Percentiles rank a stretch among this genome's conserved stretches.
These are phyloP conservation scores for Cnemophilus loriae DNA, from an alignment of 2,113 vertebrate genomes.

Conservation along the genomic window DNA sequence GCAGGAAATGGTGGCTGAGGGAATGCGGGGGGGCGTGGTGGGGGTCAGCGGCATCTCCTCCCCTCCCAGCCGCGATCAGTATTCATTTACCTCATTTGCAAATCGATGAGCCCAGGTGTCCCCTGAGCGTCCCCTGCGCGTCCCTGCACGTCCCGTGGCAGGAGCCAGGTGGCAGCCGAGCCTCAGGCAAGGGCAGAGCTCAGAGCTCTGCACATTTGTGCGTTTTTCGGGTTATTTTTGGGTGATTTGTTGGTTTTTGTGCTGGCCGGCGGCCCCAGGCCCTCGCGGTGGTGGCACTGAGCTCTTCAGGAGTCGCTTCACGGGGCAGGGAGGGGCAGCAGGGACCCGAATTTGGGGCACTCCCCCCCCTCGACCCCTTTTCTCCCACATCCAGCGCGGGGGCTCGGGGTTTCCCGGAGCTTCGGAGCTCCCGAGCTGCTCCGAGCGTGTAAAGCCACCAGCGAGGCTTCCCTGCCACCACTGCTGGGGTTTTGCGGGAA, in stretches of 20 bases:
- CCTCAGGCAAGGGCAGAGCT: background rate
- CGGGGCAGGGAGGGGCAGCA: fast-evolving
- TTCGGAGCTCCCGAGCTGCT: background rate
- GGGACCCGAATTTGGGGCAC: fast-evolving
- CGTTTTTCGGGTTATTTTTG: fast-evolving
- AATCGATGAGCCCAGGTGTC: fast-evolving
- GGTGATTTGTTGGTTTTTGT: fast-evolving
- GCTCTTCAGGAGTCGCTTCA: fast-evolving
- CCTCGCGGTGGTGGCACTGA: fast-evolving
- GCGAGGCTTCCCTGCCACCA: fast-evolving
- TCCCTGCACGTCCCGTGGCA: background rate
- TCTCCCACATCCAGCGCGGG: fast-evolving
- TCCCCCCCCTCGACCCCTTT: fast-evolving
- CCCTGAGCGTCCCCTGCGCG: background rate
- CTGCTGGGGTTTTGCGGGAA: fast-evolving
- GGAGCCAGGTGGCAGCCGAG: background rate
- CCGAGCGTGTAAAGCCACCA: fast-evolving
- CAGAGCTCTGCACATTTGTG: fast-evolving
- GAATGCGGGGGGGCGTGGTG: fast-evolving
- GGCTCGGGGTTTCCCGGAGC: background rate
- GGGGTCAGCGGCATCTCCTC: fast-evolving
- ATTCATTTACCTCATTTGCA: background rate
- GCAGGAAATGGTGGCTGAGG: background rate
- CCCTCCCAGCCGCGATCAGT: background rate
- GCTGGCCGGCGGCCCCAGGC: background rate